Evolutionary conservation across 2,113 vertebrate species (phyloP).

Genomic region (Dinomys branickii): DNA sequence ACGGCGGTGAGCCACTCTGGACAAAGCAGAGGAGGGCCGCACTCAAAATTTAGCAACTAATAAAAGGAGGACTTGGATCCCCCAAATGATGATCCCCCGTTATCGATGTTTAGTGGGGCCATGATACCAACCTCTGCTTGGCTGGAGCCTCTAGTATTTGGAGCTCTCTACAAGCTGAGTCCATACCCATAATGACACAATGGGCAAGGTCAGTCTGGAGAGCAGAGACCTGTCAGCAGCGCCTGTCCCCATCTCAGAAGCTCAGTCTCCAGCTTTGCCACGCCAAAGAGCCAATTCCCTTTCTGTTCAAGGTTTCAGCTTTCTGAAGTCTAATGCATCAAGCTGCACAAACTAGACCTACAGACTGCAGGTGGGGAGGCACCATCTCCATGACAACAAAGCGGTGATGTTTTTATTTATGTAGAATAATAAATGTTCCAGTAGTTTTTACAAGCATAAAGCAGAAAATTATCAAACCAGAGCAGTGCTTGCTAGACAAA

Average conservation of each 20-base stretch:
- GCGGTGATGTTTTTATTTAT: slow-evolving; percentile 65
- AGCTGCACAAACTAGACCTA: slow-evolving; percentile 46
- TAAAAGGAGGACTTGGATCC: not conserved
- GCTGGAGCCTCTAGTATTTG: not conserved
- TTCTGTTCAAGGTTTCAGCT: not conserved
- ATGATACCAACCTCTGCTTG: not conserved
- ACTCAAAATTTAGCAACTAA: not conserved
- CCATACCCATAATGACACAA: not conserved
- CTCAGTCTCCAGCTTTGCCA: not conserved
- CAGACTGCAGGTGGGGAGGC: slow-evolving; percentile 8
- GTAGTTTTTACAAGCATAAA: slow-evolving; percentile 71
- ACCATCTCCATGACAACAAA: slow-evolving; percentile 49
- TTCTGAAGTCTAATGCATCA: not conserved
- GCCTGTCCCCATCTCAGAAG: not conserved
- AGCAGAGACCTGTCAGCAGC: not conserved
- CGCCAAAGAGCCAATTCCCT: not conserved
- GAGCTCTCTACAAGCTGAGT: not conserved
- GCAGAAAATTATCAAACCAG: slow-evolving; percentile 69
- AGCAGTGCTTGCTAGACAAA: slow-evolving; percentile 62
- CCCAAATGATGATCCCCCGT: not conserved
- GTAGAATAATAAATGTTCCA: slow-evolving; percentile 44
- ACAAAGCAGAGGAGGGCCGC: not conserved
- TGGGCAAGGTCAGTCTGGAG: not conserved
- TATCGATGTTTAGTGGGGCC: not conserved
- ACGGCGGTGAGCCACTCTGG: not conserved